A percentile compares a stretch with the other conserved stretches of the same genome.
Evolutionary conservation across 2,888 invertebrate genomes (phyloP).

Genomic region (Eupeodes latifasciatus): DNA sequence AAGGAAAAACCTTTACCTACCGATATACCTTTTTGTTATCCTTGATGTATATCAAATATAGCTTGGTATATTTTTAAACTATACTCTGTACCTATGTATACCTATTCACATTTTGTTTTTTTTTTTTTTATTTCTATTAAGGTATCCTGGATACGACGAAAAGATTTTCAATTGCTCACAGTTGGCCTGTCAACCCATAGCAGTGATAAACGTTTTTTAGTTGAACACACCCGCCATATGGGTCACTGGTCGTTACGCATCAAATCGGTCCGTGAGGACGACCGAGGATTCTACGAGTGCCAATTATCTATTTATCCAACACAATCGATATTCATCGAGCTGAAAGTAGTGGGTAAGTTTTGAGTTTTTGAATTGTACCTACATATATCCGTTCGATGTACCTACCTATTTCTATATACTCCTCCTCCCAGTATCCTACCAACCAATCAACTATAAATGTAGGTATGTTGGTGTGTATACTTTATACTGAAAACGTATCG

Average conservation of each 20-base stretch:
- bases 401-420: no score
- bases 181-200: constrained; percentile 87
- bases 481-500: neutral
- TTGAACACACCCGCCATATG: constrained; percentile 87
- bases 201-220: constrained; percentile 87
- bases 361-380: constrained; percentile 58
- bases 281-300: constrained; percentile 86
- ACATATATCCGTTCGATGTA: no score
- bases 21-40: neutral
- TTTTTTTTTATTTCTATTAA: constrained; percentile 77
- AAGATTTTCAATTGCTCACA: constrained; percentile 88
- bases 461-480: neutral
- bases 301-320: constrained; percentile 89
- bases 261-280: constrained; percentile 84
- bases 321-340: constrained; percentile 87
- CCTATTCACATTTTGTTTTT: constrained; percentile 1
- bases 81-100: neutral
- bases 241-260: constrained; percentile 86
- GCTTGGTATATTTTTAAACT: neutral
- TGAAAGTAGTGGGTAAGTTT: constrained; percentile 87
- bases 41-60: neutral
- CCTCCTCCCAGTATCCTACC: no score
- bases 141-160: constrained; percentile 88
- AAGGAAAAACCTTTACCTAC: constrained; percentile 5
- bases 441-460: no score